These are phyloP conservation scores for Eupithecia subfuscata DNA, from an alignment of 2,888 invertebrate species.

Conservation along the genomic window DNA sequence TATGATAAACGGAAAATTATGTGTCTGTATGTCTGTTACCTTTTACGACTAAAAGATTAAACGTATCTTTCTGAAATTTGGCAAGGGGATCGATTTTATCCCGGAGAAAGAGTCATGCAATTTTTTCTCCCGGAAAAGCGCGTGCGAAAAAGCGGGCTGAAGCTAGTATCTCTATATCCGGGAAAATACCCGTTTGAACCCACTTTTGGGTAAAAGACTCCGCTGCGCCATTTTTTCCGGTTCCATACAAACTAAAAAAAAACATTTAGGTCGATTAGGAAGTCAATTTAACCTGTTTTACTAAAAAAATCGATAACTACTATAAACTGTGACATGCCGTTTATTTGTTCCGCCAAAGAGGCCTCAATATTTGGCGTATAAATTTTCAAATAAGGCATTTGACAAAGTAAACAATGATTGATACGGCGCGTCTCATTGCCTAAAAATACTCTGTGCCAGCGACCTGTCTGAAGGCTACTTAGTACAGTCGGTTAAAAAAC, in stretches of 20 bases:
- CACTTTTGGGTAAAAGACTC: neutral
- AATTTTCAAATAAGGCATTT: slow-evolving; percentile 31
- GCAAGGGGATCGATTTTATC: neutral
- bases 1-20: neutral
- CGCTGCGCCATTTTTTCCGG: neutral
- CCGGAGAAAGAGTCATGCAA: neutral
- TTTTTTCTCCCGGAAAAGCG: neutral
- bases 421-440: slow-evolving; percentile 7
- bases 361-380: slow-evolving; percentile 19
- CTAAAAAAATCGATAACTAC: neutral
- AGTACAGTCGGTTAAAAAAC: slow-evolving; percentile 1
- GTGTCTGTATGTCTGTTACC: neutral
- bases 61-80: neutral
- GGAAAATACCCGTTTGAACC: neutral
- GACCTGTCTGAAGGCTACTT: slow-evolving; percentile 17
- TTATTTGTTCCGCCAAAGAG: slow-evolving; percentile 16
- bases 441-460: slow-evolving; percentile 14
- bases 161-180: neutral
- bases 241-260: neutral
- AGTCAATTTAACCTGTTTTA: neutral
- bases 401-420: slow-evolving; percentile 42
- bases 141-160: neutral
- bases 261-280: neutral
- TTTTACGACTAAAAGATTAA: neutral
- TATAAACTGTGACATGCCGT: neutral